Evolutionary conservation across 2,797 vertebrate species (phyloP), one percentile per base, ranked within the genome.

Genomic region (Pseudomugil tenellus): DNA sequence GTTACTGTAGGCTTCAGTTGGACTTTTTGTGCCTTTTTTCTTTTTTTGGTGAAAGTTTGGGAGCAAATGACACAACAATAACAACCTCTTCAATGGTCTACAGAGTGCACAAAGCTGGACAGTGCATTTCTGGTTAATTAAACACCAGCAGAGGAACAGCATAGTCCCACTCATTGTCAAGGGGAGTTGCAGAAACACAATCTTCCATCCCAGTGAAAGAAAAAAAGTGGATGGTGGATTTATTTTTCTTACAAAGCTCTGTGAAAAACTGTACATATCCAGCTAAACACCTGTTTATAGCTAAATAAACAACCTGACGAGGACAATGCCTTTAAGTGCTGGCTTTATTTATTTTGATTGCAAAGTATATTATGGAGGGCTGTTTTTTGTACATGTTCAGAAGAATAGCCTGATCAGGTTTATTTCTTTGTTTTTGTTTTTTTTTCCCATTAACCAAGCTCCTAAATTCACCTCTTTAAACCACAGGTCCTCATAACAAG

Each of bases 281-380:
- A 78, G 74, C 73, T 21, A n/a, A 74, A 57, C 0, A n/a, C 39
- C 43, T 59, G 67, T 84, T 84, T 71, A 31, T 60, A 39, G 55
- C 57, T 10, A 29, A 46, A n/a, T 66, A 73, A 67, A 48, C 58
- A 73, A 60, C 71, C 62, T 56, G 35, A 54, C 25, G 70, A 68
- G 72, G 41, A 63, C 70, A 74, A 73, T 10, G 32, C 58, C 72
- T 85, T 61, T 70, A 35, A 61, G 52, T 75, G 80, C 81, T 80
- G 80, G 76, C 64, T 86, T 91, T 90, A 92, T 92, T 92, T 93
- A 92, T 93, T 92, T 79, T 70, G 57, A 74, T 89, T 85, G 77
- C 87, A 88, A 83, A 84, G 62, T 80, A 81, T 89, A 84, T 90
- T 85, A 87, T 83, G 72, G 76, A 79, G 66, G 77, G 83, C 51